Percentiles rank a stretch among this genome's conserved stretches.
These are phyloP conservation scores for Petaurus breviceps DNA, from an alignment of 2,113 vertebrate genomes.

Conservation along the genomic window DNA sequence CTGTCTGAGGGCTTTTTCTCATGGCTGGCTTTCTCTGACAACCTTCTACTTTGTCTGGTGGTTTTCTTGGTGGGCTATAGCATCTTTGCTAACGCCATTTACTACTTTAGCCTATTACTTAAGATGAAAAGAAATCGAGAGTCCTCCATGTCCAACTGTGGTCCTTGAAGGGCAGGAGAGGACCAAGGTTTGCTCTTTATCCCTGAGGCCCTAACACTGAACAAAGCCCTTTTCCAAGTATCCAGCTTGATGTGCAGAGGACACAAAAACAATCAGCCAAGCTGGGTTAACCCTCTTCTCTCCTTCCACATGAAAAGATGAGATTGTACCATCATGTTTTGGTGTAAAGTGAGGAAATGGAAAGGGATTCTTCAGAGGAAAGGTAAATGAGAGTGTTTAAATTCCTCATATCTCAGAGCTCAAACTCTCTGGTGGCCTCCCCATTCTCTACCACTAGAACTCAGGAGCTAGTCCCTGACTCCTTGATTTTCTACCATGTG, in stretches of 20 bases:
- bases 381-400: neutral
- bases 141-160: neutral
- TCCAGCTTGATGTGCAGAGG: neutral
- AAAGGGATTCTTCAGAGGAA: neutral
- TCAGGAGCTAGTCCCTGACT: neutral
- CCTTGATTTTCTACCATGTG: conserved; percentile 13
- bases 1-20: neutral
- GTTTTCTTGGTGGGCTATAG: neutral
- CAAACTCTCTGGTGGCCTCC: neutral
- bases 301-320: neutral
- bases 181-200: neutral
- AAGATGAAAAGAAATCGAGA: neutral
- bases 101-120: neutral
- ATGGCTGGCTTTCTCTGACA: neutral
- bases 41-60: neutral
- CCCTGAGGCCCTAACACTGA: neutral
- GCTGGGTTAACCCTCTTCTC: neutral
- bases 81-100: conserved; percentile 12
- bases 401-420: neutral
- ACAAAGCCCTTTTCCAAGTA: neutral
- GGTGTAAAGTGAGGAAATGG: neutral
- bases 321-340: neutral
- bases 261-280: neutral
- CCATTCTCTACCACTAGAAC: neutral
- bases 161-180: neutral